A percentile compares a stretch with the other conserved stretches of the same genome.
These are phyloP conservation scores for Argyresthia albistria DNA, from an alignment of 2,888 invertebrate species.

Conservation along the genomic window DNA sequence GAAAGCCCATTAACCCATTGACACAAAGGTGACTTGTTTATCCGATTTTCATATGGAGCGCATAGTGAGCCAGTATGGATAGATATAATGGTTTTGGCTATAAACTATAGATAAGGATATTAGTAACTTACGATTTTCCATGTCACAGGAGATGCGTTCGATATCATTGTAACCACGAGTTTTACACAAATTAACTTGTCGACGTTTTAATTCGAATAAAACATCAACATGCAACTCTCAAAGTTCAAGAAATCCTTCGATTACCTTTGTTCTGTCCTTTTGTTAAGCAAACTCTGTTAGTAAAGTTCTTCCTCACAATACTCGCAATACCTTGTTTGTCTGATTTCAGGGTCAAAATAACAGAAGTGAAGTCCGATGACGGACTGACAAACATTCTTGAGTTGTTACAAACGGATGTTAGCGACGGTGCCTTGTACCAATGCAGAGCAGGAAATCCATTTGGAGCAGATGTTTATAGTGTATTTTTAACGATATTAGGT, in stretches of 20 bases:
- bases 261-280: too few species aligned
- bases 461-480: slow-evolving; percentile 55
- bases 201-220: too few species aligned
- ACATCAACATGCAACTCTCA: too few species aligned
- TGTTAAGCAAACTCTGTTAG: not conserved
- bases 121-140: too few species aligned
- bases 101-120: too few species aligned
- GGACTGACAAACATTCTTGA: slow-evolving; percentile 54
- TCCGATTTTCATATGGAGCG: not conserved
- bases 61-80: too few species aligned
- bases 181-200: too few species aligned
- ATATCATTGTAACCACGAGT: too few species aligned
- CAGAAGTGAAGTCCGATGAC: slow-evolving; percentile 56
- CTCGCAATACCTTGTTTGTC: too few species aligned
- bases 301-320: not conserved
- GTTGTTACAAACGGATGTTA: slow-evolving; percentile 51
- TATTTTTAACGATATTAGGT: slow-evolving; percentile 58
- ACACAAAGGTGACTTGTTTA: slow-evolving; percentile 45
- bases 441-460: slow-evolving; percentile 63
- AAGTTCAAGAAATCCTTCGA: too few species aligned
- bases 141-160: too few species aligned
- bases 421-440: slow-evolving; percentile 58
- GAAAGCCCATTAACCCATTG: slow-evolving; percentile 76
- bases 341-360: slow-evolving; percentile 49
- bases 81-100: too few species aligned